Base-by-base conservation (phyloP, 2,888 invertebrate species). In the Drosophila recens region DNA sequence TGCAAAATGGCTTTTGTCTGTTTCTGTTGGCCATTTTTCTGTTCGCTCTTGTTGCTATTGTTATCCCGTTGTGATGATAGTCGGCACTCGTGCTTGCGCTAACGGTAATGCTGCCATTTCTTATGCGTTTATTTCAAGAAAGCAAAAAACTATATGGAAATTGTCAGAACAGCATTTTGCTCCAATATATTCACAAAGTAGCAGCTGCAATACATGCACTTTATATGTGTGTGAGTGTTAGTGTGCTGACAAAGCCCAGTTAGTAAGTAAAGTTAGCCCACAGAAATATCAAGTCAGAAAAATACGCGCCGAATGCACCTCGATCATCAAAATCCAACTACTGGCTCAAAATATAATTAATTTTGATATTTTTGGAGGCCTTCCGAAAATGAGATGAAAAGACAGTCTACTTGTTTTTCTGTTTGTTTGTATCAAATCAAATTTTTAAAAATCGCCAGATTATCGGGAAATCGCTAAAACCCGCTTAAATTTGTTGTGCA, bases 1-100 rank as follows among this genome's bases (percentile, higher is more conserved):
- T 81, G 81, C 81, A 70, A 78, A 85, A 67, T 72, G 80, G 75
- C 63, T 78, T 72, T 69, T 69, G 57, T 83, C 46, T 69, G 75
- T 68, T 77, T 27, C 27, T 27, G 27, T 27, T 48, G 42, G 40
- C 27, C 30, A 36, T 48, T 38, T 42, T 53, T 48, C 17, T 57
- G 56, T n/a, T 51, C 63, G 48, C 40, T 58, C 11, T 52, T 65
- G 48, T 27, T 53, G 34, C 61, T 72, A 10, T 46, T 68, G 59
- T 63, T 56, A 51, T 48, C 56, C 66, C 58, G 15, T 36, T 53
- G 68, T 36, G 62, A 49, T 68, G 73, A 73, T 79, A 63, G 81
- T 80, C 66, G 67, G 57, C 67, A 64, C 58, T 72, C 67, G 61
- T 65, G 69, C 79, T 65, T 65, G 52, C 38, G 46, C 30, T 62